Evolutionary conservation across 1,140 invertebrate genomes (phyloP), one percentile per base, ranked within the genome.

Genomic region (Babylonia areolata): DNA sequence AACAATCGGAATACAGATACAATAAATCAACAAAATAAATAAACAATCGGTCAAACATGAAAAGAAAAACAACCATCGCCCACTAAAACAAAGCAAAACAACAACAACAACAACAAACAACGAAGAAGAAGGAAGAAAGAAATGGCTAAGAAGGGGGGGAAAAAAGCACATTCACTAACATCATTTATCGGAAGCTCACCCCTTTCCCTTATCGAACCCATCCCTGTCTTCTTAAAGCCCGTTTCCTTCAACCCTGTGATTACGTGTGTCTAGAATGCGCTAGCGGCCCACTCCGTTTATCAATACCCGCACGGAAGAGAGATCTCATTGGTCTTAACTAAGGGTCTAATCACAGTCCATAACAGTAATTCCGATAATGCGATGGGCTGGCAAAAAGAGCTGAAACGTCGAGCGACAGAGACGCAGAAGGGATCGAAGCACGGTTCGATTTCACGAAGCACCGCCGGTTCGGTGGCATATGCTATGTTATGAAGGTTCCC

Each of bases 301-400:
- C 58, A 64, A 64, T 64, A 64, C 28, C 20, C 0, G 75, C 17
- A 31, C 17, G 75, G 31, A 37, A 77, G 75, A 40, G 75, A 40
- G 35, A 6, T 33, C 71, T 73, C 33, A 31, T 35, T 73, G 71
- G 71, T 35, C 71, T 73, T n/a, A 69, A 69, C 31, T 69, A n/a
- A 69, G 31, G 28, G 64, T 11, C 71, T 73, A 73, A 73, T 73
- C 71, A 73, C 33, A 33, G 71, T 6, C 71, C 33, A 73, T 73
- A 73, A 28, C n/a, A 31, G 71, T 73, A 73, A 35, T 73, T 73
- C n/a, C 33, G 71, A 33, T 73, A 73, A 35, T 35, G 71, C 71
- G n/a, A 33, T 5, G 71, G 31, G 33, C 15, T 31, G 71, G 33
- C n/a, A 33, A 73, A 33, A 73, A 6, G 28, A 31, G 71, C 9